Base-by-base conservation (phyloP, 2,888 invertebrate genomes). In the Orthosia incerta region DNA sequence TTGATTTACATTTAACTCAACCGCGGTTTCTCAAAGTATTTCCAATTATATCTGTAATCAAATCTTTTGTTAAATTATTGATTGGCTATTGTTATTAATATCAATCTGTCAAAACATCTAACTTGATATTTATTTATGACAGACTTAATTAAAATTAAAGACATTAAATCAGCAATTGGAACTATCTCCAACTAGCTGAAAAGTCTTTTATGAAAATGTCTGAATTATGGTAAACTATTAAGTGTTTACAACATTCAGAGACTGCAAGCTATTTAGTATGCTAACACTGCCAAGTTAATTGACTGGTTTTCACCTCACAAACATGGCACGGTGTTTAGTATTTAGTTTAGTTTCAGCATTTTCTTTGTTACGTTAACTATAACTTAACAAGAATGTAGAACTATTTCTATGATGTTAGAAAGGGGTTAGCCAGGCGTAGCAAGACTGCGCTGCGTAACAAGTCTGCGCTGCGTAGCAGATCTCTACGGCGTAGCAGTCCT, bases 281-380 rank as follows among this genome's bases (percentile, higher is more conserved):
- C 31, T 71, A 77, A 65, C 55, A 63, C 15, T 13, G 12, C 55
- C 23, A 53, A 61, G 16, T 51, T 79, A 71, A 71, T 69, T 60
- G 16, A 13, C 1, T 20, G 45, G 20, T 70, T 75, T 23, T 51
- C 23, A 51, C 20, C 16, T 57, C 11, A 55, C 39, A 39, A 51
- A 20, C 13, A 39, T 45, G 51, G 26, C 3, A 48, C 4, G 3
- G 11, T 67, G 18, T 5, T 45, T 46, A 0, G 9, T 56, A 13
- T 11, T 46, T 9, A 31, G 11, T 56, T 39, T 18, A n/a, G 23
- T 62, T 53, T 50, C n/a, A 31, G 7, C 2, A 57, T 20, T 66
- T 63, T 20, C 26, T 16, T 15, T 56, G 9, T 16, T 39, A 39
- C 9, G 39, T 39, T 39, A 39, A 39, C 1, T 39, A 39, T 1